phyloP scores from a whole-genome alignment of 2,888 invertebrate genomes.

The Pachycephus smyrnensis region DNA sequence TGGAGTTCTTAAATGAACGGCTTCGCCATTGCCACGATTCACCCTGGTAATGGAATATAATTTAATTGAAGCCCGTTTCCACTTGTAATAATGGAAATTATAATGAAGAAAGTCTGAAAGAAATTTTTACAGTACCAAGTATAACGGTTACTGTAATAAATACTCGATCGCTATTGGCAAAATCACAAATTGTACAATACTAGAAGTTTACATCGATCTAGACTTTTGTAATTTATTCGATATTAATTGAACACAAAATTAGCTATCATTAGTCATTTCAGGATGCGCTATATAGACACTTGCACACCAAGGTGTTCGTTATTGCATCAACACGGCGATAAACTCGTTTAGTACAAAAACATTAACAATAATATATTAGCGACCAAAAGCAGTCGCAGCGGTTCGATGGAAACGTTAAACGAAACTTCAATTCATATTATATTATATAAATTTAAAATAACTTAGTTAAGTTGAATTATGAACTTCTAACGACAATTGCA shows the following conservation, averaged over 20 bases:
- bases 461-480: background rate
- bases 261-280: background rate
- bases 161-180: background rate
- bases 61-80: too few species aligned
- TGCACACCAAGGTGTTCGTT: background rate
- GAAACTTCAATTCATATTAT: background rate
- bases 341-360: conserved; percentile 37
- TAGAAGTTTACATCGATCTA: too few species aligned
- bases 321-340: conserved; percentile 22
- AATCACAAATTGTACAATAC: too few species aligned
- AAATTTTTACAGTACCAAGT: too few species aligned
- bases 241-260: background rate
- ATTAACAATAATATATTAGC: conserved; percentile 24
- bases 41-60: too few species aligned
- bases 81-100: too few species aligned
- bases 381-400: background rate
- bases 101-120: too few species aligned
- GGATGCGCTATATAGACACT: background rate
- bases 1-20: background rate
- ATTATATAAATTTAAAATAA: background rate
- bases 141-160: background rate
- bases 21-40: too few species aligned
- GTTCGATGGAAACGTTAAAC: background rate
- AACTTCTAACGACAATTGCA: background rate
- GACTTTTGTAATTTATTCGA: background rate